These are phyloP conservation scores for Romanomermis culicivorax DNA, from an alignment of 2,888 invertebrate species.

Conservation along the genomic window DNA sequence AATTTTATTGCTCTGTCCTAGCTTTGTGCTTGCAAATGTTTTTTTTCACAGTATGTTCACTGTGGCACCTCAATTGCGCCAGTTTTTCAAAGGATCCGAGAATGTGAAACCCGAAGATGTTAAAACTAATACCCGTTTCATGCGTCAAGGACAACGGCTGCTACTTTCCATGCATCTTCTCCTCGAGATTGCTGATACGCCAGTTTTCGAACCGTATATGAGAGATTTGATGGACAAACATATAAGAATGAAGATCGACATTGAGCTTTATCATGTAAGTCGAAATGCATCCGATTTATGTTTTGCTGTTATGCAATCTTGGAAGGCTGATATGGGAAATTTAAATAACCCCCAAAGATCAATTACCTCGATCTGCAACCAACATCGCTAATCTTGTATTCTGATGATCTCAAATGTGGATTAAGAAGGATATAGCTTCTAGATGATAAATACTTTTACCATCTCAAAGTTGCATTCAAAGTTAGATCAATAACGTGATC, in stretches of 20 bases:
- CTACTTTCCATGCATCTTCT: slow-evolving; percentile 20
- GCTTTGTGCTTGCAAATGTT: too few relatives aligned
- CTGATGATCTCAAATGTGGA: too few relatives aligned
- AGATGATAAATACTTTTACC: too few relatives aligned
- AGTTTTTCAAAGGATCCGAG: slow-evolving; percentile 21
- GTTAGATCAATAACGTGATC: too few relatives aligned
- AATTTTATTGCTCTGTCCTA: too few relatives aligned
- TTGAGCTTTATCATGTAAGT: neutral
- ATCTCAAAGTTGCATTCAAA: too few relatives aligned
- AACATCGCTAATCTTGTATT: too few relatives aligned
- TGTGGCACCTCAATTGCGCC: slow-evolving; percentile 19
- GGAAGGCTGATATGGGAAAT: too few relatives aligned
- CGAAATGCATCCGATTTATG: neutral
- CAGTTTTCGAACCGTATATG: slow-evolving; percentile 20
- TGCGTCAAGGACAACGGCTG: slow-evolving; percentile 24
- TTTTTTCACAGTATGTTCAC: slow-evolving; percentile 17
- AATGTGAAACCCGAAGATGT: slow-evolving; percentile 19
- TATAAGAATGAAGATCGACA: slow-evolving; percentile 18
- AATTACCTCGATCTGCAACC: too few relatives aligned
- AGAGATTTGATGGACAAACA: slow-evolving; percentile 23
- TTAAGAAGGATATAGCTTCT: too few relatives aligned
- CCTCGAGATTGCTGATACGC: slow-evolving; percentile 18
- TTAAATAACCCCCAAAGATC: too few relatives aligned
- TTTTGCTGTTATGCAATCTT: too few relatives aligned
- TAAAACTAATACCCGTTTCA: slow-evolving; percentile 20